Evolutionary conservation across 2,113 vertebrate species (phyloP).

Genomic region (Acrocephalus arundinaceus): DNA sequence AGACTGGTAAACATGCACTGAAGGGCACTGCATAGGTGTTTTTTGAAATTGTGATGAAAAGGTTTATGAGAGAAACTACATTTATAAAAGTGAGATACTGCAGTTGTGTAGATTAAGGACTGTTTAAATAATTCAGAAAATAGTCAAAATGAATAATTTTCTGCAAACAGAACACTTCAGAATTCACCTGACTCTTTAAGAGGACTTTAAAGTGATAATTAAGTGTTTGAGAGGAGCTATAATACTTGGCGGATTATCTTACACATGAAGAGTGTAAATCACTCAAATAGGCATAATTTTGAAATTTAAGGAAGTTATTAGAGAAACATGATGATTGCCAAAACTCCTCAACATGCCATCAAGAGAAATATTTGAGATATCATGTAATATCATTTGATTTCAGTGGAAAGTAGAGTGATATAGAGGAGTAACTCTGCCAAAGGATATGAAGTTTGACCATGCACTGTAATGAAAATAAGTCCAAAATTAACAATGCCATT

Average conservation of each 20-base stretch:
- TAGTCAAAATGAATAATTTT: slow-evolving; percentile 16
- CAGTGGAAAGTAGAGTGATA: not conserved
- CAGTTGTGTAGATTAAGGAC: not conserved
- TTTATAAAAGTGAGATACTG: not conserved
- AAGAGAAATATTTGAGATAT: not conserved
- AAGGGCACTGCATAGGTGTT: not conserved
- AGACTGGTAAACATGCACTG: not conserved
- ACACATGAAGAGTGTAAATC: not conserved
- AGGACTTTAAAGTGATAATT: slow-evolving; percentile 34
- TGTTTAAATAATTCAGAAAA: slow-evolving; percentile 49
- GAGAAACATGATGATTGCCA: not conserved
- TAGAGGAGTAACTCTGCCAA: not conserved
- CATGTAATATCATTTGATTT: not conserved
- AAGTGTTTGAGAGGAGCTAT: slow-evolving; percentile 22
- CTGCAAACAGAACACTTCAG: slow-evolving; percentile 37
- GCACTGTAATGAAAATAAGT: not conserved
- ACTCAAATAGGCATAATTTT: not conserved
- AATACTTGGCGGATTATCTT: not conserved
- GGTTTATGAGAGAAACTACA: not conserved
- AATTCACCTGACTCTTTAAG: slow-evolving; percentile 32
- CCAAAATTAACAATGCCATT: not conserved
- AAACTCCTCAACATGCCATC: not conserved
- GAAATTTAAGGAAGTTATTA: not conserved
- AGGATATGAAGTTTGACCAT: not conserved
- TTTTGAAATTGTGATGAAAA: not conserved